Conservation (phyloP, 2,888 invertebrate species). For the Ochropleura plecta region DNA sequence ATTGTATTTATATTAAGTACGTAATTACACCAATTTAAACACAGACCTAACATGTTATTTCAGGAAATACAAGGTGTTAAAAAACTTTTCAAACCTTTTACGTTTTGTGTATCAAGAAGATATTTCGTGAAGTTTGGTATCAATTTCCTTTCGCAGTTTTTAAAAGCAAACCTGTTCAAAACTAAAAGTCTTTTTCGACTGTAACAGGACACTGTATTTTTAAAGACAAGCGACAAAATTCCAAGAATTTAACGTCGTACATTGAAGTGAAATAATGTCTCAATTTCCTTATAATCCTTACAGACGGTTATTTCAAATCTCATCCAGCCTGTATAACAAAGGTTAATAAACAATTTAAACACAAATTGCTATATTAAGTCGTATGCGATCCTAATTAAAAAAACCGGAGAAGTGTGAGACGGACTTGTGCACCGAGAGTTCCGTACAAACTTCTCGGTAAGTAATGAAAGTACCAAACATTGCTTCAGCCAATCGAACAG, state of each 20-base stretch:
- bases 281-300: slow-evolving; percentile 10
- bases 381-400: slow-evolving; percentile 13
- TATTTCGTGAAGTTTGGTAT: not conserved
- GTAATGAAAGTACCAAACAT: too few species aligned
- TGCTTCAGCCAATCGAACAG: too few species aligned
- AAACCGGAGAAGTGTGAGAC: not conserved
- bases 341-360: slow-evolving; percentile 21
- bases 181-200: not conserved
- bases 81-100: not conserved
- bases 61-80: slow-evolving; percentile 28
- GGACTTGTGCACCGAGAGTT: too few species aligned
- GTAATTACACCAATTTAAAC: slow-evolving; percentile 23
- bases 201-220: slow-evolving; percentile 5
- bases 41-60: slow-evolving; percentile 32
- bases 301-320: slow-evolving; percentile 23
- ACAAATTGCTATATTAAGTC: slow-evolving; percentile 41
- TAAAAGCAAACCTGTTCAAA: not conserved
- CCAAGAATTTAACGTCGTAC: slow-evolving; percentile 11
- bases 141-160: not conserved
- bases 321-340: slow-evolving; percentile 35
- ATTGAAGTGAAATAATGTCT: not conserved
- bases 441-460: too few species aligned
- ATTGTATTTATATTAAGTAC: slow-evolving; percentile 3
- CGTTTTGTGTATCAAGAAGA: not conserved
- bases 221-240: slow-evolving; percentile 7